Conservation (phyloP, 2,113 vertebrate genomes). For the Carlito syrichta region DNA sequence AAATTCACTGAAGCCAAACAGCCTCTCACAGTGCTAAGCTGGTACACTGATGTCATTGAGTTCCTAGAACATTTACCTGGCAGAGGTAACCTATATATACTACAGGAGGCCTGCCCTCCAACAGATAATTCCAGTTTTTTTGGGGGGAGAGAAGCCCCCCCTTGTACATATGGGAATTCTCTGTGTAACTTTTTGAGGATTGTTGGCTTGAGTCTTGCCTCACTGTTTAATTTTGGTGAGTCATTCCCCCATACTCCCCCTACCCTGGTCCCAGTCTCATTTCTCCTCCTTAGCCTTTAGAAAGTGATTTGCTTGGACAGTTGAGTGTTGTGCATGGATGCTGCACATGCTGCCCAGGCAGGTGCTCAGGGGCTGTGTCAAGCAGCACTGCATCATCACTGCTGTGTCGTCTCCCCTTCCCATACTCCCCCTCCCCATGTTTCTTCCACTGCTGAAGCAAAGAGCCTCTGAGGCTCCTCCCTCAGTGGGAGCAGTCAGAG, state of each 20-base stretch:
- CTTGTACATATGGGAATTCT: not conserved
- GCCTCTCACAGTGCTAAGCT: too few species aligned
- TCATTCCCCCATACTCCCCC: not conserved
- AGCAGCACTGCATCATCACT: accelerated
- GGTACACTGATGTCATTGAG: too few species aligned
- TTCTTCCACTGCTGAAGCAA: not conserved
- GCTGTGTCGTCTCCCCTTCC: not conserved
- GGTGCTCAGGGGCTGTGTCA: not conserved
- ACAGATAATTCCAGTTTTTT: too few species aligned
- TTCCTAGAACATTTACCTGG: too few species aligned
- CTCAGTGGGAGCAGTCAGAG: accelerated
- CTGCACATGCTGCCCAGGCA: not conserved
- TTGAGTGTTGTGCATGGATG: accelerated
- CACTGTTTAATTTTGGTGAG: not conserved
- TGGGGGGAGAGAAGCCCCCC: too few species aligned
- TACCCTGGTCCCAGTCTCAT: not conserved
- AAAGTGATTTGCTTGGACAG: not conserved
- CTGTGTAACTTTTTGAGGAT: not conserved
- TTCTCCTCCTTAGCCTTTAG: not conserved
- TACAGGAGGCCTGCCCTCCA: too few species aligned
- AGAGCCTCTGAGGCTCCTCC: not conserved
- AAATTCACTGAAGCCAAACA: too few species aligned
- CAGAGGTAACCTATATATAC: too few species aligned
- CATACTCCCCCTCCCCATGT: not conserved
- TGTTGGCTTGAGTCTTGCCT: not conserved